Evolutionary conservation across 2,113 vertebrate species (phyloP), one percentile per base, ranked within the genome.

Genomic region (Promerops cafer): DNA sequence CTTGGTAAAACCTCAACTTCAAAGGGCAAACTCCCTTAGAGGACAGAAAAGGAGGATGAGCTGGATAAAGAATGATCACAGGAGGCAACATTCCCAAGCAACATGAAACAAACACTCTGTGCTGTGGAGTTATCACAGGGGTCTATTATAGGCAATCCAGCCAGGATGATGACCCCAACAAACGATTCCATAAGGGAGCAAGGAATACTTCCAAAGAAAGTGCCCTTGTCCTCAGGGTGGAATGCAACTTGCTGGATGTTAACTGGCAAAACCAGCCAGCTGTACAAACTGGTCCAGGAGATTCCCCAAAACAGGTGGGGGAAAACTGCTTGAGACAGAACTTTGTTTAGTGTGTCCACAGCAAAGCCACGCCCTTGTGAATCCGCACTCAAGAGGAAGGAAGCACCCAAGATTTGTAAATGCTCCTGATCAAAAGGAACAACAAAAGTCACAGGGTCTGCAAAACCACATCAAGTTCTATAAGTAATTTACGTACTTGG

Each of bases 361-460:
- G 24, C 12, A 15, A 42, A 65, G 24, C 7, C 49, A 30, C 4
- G 7, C 3, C 49, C 20, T 44, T 44, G 39, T n/a, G 26, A 65
- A 44, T 35, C 19, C 76, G 65, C 11, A 53, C 15, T 16, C 39
- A 35, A 53, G 49, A 53, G 24, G 24, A 60, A 39, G 59, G 59
- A 39, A 60, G 35, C 35, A 35, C 19, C 11, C 26, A 53, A 35
- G 49, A 64, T 44, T 44, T 16, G 5, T 42, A 63, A 28, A 52
- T 28, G 37, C 13, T n/a, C 8, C 1, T 42, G 47, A 63, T 22
- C 2, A 0, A 52, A 52, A 42, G 14, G 47, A 79, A 30, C 0
- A 1, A 18, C 76, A 53, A 11, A 64, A 79, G 18, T 53, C 37
- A 53, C 37, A 52, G 47, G 18, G 9, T n/a, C 19, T 53, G 39